Evolutionary conservation across 1,140 invertebrate species (phyloP), one percentile per base, ranked within the genome.

Genomic region (Drusus annulatus): DNA sequence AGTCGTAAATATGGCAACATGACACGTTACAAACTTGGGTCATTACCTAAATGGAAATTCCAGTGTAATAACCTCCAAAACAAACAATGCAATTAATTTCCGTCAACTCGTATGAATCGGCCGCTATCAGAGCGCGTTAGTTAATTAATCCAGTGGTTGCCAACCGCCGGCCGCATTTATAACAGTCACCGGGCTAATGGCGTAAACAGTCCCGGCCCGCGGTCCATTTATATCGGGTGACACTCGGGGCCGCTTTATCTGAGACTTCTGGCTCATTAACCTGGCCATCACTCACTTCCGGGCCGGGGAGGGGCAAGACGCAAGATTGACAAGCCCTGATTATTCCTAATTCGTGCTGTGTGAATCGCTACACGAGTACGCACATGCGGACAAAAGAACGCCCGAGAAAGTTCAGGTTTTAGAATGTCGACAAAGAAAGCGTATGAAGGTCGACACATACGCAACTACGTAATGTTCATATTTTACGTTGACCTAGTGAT

Each of bases 311-410:
- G 80, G 62, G 69, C 80, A 77, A 52, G 75, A 51, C 68, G 68
- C 31, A 19, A 81, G 80, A 81, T 81, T 81, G 80, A 81, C 80
- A 81, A 81, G 74, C 80, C 28, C 80, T 81, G 80, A 81, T 81
- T 81, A 81, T 81, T 81, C 76, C 68, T 78, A 78, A 81, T 78
- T 81, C 80, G 45, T 17, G 68, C 10, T 21, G 17, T 60, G 56
- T 60, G 17, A 58, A 19, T 58, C 21, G 56, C 23, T 60, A 60
- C 23, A 17, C 54, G 54, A n/a, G 19, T 56, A 56, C 36, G 36
- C 36, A 45, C 36, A 45, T 45, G 36, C 36, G 36, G 10, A 45
- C 36, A 45, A 45, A 45, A 45, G 36, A 45, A 2, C 36, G 36
- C 36, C 8, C 36, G 36, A 13, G 36, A 45, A 45, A 45, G 36